Base-by-base conservation (phyloP, 1,140 invertebrate species). In the Diploscapter pachys region DNA sequence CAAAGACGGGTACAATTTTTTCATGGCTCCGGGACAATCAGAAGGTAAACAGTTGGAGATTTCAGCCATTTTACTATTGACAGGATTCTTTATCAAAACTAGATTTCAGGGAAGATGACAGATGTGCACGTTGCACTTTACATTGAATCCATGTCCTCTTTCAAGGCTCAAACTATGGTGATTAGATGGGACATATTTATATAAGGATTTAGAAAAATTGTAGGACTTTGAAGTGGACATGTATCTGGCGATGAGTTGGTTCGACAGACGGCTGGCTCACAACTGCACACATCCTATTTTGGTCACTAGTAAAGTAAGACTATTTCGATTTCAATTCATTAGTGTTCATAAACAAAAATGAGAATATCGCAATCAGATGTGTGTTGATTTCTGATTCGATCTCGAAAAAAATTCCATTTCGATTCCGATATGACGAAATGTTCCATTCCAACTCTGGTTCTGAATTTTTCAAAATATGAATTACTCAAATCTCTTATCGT, bases 211-310 rank as follows among this genome's bases (percentile, higher is more conserved):
- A 31, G 31, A 31, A 1, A 31, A 31, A 31, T 31, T 31, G 31
- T 31, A 31, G 31, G 81, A 83, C 68, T 85, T 84, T 69, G 82
- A 85, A 75, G 81, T 84, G 53, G 83, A 84, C 72, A 85, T 83
- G 80, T 84, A 84, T 70, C 73, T 84, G 57, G 83, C 84, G 3
- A 85, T 85, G 82, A 81, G 77, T 9, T 84, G 83, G 83, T 85
- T 83, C 56, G 83, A 84, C 71, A 79, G 84, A 31, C 67, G 83
- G 13, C 57, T 84, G 31, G 73, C 82, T 48, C 83, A 84, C 73
- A 84, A 84, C 67, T 84, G 83, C 74, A 83, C 82, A 4, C 80
- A 84, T 78, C 83, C 83, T 5, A 84, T 84, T 54, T 69, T 84
- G 54, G 81, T 84, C 9, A 80, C 83, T 4, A 83, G 85, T 70